Evolutionary conservation across 1,140 invertebrate genomes (phyloP), one percentile per base, ranked within the genome.

Genomic region (Procambarus clarkii): DNA sequence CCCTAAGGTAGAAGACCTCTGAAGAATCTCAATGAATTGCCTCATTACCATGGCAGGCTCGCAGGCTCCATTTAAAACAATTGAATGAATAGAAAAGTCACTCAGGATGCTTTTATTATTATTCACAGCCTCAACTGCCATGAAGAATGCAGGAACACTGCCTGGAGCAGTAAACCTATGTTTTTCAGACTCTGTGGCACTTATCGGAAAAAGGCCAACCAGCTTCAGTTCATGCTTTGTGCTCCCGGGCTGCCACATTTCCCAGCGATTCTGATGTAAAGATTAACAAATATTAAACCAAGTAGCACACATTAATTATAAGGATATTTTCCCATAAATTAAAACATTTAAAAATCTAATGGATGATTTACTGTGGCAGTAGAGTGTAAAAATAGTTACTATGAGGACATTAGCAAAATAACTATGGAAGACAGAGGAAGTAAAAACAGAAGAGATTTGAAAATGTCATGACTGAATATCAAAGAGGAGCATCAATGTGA

Each of bases 21-120:
- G 94, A 9, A 97, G 96, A 92, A 96, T 97, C 86, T 97, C 96
- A 79, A 98, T 97, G 94, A 97, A 97, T 0, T 96, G 95, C 92
- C 96, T 97, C 96, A 98, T 96, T 1, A 97, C 97, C 91, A 96
- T 95, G 93, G 97, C 97, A 0, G 97, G 94, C 84, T 96, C 95
- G 94, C 97, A 98, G 89, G 96, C 95, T 0, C 97, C 97, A 93
- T 98, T 96, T 50, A 95, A 95, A 0, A 95, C 94, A 8, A 96
- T 85, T 18, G 97, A 88, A 13, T 95, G 94, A 0, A 98, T 93
- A 21, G 93, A 76, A 93, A 97, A 97, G 93, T 97, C 95, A 0
- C 94, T 94, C 13, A 98, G 94, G 34, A 97, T 93, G 0, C 94
- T 94, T 0, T 93, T 92, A 93, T 97, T 96, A 0, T 93, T 85